Evolutionary conservation across 2,113 vertebrate genomes (phyloP).

Genomic region (Paradoxurus hermaphroditus): DNA sequence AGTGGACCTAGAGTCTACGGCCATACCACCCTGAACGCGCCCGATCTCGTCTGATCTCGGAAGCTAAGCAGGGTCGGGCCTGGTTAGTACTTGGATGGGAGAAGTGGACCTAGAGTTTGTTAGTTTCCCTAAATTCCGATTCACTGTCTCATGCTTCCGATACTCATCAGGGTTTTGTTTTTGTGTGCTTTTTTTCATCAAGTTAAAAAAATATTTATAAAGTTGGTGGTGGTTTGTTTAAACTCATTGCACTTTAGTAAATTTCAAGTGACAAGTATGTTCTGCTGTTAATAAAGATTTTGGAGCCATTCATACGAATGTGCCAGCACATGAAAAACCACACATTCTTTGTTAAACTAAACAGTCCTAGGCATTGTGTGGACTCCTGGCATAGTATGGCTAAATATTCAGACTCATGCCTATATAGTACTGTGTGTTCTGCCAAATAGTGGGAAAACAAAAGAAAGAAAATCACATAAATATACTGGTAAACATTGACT

Average conservation of each 20-base stretch:
- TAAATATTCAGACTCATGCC: conserved; percentile 74
- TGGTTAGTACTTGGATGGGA: no score
- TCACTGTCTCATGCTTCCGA: neutral
- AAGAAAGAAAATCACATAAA: conserved; percentile 75
- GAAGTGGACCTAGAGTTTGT: neutral
- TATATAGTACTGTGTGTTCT: conserved; percentile 70
- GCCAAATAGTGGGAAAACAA: conserved; percentile 72
- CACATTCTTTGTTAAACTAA: conserved; percentile 72
- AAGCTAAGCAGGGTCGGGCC: no score
- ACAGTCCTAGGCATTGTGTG: conserved; percentile 68
- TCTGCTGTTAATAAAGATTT: conserved; percentile 64
- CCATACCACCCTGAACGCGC: no score
- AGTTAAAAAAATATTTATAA: conserved; percentile 57
- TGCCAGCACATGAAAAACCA: conserved; percentile 63
- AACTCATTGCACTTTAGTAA: conserved; percentile 62
- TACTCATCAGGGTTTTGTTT: neutral
- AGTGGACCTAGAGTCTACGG: no score
- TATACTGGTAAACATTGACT: conserved; percentile 72
- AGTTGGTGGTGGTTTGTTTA: conserved; percentile 48
- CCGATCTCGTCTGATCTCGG: no score
- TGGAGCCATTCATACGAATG: conserved; percentile 52
- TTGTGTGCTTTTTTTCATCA: neutral
- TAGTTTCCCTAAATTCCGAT: neutral
- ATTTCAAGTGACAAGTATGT: conserved; percentile 66
- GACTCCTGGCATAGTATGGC: conserved; percentile 62